These are phyloP conservation scores for Hirtodrosophila duncani DNA, from an alignment of 2,888 invertebrate species.

Conservation along the genomic window DNA sequence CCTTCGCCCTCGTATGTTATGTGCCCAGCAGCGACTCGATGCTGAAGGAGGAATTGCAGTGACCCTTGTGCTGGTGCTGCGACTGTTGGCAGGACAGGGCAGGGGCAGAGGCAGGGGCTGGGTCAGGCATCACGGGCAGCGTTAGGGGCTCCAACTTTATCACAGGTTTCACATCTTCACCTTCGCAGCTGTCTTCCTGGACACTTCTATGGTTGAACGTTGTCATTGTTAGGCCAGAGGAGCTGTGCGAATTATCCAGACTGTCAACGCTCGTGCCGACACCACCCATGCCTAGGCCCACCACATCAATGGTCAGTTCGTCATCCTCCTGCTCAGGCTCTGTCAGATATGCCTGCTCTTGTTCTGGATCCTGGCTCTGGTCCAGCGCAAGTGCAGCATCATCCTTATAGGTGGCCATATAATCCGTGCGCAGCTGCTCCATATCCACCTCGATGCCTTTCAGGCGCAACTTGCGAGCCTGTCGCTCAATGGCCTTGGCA, in stretches of 20 bases:
- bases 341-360: not conserved
- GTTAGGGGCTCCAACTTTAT: conserved; percentile 78
- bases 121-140: conserved; percentile 18
- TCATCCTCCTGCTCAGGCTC: conserved; percentile 76
- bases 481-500: conserved; percentile 91
- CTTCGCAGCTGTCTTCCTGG: conserved; percentile 33
- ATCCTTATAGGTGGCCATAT: conserved; percentile 80
- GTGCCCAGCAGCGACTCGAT: conserved; percentile 88
- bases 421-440: conserved; percentile 88
- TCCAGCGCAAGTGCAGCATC: not conserved
- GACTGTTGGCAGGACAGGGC: conserved; percentile 9
- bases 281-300: conserved; percentile 80
- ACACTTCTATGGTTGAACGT: conserved; percentile 35
- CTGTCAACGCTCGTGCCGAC: conserved; percentile 84
- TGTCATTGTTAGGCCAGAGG: conserved; percentile 19
- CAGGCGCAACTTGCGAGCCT: conserved; percentile 91
- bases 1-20: conserved; percentile 28
- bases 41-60: conserved; percentile 83
- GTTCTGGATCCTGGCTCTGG: not conserved
- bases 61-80: conserved; percentile 65
- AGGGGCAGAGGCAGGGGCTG: conserved; percentile 4
- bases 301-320: conserved; percentile 88
- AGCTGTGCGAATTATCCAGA: conserved; percentile 44
- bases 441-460: conserved; percentile 92
- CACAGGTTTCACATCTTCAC: conserved; percentile 17